These are phyloP conservation scores for Moxostoma hubbsi DNA, from an alignment of 2,797 vertebrate genomes.

Conservation along the genomic window DNA sequence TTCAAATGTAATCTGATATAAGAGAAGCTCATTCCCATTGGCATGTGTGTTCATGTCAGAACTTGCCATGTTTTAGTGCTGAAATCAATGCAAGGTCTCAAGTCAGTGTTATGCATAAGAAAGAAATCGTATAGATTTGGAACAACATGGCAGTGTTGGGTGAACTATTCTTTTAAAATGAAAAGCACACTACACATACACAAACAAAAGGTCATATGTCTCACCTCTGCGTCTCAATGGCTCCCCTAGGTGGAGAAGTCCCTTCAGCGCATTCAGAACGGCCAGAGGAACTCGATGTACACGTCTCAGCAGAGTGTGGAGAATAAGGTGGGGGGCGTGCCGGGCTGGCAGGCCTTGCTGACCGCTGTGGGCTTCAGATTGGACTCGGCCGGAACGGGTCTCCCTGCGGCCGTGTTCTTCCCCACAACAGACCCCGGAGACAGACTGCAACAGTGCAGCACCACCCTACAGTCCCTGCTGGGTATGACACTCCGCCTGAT, in stretches of 20 bases:
- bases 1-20: too few species aligned
- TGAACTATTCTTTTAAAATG: not conserved
- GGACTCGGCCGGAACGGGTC: conserved; percentile 83
- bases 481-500: conserved; percentile 71
- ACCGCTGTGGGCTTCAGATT: conserved; percentile 92
- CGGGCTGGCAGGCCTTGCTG: conserved; percentile 94
- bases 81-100: too few species aligned
- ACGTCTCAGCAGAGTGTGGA: conserved; percentile 97
- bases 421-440: conserved; percentile 92
- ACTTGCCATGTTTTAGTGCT: too few species aligned
- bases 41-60: too few species aligned
- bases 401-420: conserved; percentile 94
- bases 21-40: too few species aligned
- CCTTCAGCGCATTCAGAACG: conserved; percentile 93
- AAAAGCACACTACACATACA: not conserved
- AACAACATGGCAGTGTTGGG: too few species aligned
- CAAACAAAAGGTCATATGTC: not conserved
- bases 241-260: conserved; percentile 91
- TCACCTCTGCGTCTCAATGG: not conserved
- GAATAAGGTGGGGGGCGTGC: conserved; percentile 93
- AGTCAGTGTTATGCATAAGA: too few species aligned
- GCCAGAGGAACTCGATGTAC: conserved; percentile 97
- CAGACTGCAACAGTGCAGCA: conserved; percentile 93
- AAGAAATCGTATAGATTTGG: too few species aligned
- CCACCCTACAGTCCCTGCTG: conserved; percentile 92